phyloP scores from a whole-genome alignment of 2,888 invertebrate species.

The Isoperla grammatica region DNA sequence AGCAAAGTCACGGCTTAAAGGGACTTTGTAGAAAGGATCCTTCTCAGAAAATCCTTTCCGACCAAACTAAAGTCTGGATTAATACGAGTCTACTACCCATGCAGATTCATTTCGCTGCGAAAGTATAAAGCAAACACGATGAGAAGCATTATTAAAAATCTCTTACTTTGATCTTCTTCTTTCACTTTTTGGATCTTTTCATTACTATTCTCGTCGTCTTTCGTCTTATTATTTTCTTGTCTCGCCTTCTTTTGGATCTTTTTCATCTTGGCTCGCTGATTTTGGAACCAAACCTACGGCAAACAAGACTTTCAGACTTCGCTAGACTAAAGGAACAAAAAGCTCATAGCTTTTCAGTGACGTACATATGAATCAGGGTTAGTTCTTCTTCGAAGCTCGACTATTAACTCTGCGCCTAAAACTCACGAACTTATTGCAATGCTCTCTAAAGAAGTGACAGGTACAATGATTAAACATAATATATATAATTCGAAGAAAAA shows the following conservation, averaged over 20 bases:
- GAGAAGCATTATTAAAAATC: neutral
- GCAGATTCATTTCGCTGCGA: neutral
- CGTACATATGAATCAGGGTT: no score
- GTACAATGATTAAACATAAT: no score
- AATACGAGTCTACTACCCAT: neutral
- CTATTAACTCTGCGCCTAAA: no score
- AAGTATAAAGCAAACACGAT: neutral
- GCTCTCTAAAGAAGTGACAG: no score
- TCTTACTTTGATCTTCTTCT: constrained; percentile 53
- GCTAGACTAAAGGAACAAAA: no score
- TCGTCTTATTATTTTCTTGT: constrained; percentile 44
- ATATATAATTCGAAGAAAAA: no score
- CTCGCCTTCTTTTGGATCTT: constrained; percentile 61
- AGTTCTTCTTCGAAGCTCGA: no score
- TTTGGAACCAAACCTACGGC: constrained; percentile 58
- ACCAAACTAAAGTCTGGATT: neutral
- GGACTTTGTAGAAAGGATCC: constrained; percentile 1
- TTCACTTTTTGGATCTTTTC: constrained; percentile 44
- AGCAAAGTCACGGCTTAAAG: constrained; percentile 6
- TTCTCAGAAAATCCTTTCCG: neutral
- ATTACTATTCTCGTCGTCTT: constrained; percentile 40
- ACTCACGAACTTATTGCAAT: no score
- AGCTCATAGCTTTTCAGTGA: no score
- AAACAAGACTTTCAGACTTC: neutral
- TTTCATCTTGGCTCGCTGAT: constrained; percentile 60